Conservation (phyloP, 2,113 vertebrate species). For the Sander vitreus region DNA sequence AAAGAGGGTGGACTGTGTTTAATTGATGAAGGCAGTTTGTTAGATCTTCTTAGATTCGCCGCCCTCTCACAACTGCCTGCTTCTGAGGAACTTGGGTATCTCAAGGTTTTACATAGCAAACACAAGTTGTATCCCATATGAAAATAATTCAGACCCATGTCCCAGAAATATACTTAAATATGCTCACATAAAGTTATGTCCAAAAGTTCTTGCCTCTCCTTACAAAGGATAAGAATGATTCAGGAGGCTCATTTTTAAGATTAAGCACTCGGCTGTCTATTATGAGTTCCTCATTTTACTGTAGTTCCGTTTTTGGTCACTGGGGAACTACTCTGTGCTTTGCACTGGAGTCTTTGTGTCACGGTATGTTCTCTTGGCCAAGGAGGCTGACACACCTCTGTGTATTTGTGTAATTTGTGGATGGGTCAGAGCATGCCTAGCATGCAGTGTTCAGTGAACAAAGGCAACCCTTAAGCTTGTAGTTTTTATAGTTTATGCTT, state of each 20-base stretch:
- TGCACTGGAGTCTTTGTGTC: constrained; percentile 34
- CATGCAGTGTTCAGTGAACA: constrained; percentile 17
- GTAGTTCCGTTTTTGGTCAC: constrained; percentile 62
- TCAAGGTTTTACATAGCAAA: background rate
- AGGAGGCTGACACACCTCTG: constrained; percentile 69
- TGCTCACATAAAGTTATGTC: background rate
- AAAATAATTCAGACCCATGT: background rate
- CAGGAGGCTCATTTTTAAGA: constrained; percentile 7
- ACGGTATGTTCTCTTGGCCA: constrained; percentile 71
- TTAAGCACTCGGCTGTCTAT: background rate
- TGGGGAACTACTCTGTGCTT: constrained; percentile 45
- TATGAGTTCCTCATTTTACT: constrained; percentile 36
- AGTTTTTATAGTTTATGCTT: background rate
- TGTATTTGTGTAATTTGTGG: constrained; percentile 61
- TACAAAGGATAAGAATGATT: background rate
- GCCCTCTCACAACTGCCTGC: background rate
- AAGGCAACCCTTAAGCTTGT: constrained; percentile 11
- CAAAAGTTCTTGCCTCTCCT: background rate
- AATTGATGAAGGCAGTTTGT: constrained; percentile 21
- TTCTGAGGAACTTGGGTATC: constrained; percentile 8
- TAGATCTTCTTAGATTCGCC: constrained; percentile 10
- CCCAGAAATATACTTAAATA: background rate
- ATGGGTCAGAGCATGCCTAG: constrained; percentile 66
- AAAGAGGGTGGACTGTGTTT: constrained; percentile 5
- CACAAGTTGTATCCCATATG: background rate